Evolutionary conservation across 2,113 vertebrate genomes (phyloP), one percentile per base, ranked within the genome.

Genomic region (Austrofundulus limnaeus): DNA sequence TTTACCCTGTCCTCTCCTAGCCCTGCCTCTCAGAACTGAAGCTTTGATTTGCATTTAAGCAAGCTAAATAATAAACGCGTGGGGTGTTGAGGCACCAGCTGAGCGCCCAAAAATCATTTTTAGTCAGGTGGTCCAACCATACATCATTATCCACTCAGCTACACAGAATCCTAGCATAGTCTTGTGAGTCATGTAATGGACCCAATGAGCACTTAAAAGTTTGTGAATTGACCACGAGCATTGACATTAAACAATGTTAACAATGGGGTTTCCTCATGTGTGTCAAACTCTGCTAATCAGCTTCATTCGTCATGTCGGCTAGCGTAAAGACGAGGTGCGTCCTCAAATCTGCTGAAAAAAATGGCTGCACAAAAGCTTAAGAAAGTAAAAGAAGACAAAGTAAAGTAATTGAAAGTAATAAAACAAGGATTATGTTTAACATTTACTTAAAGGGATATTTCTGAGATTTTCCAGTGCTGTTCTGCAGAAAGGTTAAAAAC

Each of bases 51-150:
- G 62, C 76, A 83, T 88, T 87, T 80, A 75, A 66, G 68, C 65
- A 45, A 34, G 71, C 71, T 82, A 80, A 86, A 88, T 87, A 85
- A 85, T 82, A 82, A 86, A 79, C 78, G 65, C 51, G 51, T 42
- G 39, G 41, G 66, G 39, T 75, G 80, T 64, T 58, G 54, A 52
- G 71, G n/a, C 78, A 77, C 74, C 45, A 72, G 67, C 17, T 19
- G 10, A 56, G 67, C 37, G 10, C 47, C 51, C 49, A 69, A 63
- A 77, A 61, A 74, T 34, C 16, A 2, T 78, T 72, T 28, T 46
- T 47, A 51, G 52, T 64, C 52, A 55, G 58, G 66, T 58, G 57
- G 63, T 52, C 43, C 6, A 12, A 56, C 48, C 53, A 60, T 66
- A 21, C 64, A 53, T 67, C 49, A 43, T 78, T 61, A 55, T 56